Conservation (phyloP, 2,113 vertebrate genomes). For the Aspiorhynchus laticeps region DNA sequence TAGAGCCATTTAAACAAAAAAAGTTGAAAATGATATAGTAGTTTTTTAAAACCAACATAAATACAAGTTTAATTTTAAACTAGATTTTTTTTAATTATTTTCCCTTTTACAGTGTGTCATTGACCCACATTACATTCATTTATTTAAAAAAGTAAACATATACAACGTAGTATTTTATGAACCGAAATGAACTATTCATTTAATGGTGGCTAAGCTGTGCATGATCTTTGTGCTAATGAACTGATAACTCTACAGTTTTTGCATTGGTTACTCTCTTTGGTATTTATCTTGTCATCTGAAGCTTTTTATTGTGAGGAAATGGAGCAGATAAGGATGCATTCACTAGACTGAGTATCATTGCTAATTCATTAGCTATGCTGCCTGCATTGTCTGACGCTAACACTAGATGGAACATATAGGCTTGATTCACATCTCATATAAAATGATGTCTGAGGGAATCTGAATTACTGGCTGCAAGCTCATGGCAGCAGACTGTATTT, state of each 20-base stretch:
- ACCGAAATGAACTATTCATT: neutral
- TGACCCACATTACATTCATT: neutral
- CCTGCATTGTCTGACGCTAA: neutral
- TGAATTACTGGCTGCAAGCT: conserved; percentile 30
- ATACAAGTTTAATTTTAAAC: neutral
- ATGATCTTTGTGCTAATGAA: neutral
- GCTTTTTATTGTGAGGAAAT: conserved; percentile 35
- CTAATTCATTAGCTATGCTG: conserved; percentile 39
- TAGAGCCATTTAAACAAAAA: neutral
- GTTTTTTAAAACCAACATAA: neutral
- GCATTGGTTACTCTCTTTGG: conserved; percentile 21
- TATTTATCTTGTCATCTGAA: conserved; percentile 29
- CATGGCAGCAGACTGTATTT: conserved; percentile 16
- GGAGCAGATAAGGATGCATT: conserved; percentile 11
- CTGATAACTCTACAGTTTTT: neutral
- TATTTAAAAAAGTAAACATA: neutral
- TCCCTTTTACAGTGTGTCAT: neutral
- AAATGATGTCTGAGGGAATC: conserved; percentile 2
- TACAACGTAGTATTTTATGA: neutral
- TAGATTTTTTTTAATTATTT: neutral
- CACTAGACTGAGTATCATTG: conserved; percentile 25
- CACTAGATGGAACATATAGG: conserved; percentile 11
- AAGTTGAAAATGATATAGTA: too few species aligned
- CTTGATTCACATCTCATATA: conserved; percentile 11
- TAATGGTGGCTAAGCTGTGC: neutral